Conservation (phyloP, 2,113 vertebrate genomes). For the Ascaphus truei region DNA sequence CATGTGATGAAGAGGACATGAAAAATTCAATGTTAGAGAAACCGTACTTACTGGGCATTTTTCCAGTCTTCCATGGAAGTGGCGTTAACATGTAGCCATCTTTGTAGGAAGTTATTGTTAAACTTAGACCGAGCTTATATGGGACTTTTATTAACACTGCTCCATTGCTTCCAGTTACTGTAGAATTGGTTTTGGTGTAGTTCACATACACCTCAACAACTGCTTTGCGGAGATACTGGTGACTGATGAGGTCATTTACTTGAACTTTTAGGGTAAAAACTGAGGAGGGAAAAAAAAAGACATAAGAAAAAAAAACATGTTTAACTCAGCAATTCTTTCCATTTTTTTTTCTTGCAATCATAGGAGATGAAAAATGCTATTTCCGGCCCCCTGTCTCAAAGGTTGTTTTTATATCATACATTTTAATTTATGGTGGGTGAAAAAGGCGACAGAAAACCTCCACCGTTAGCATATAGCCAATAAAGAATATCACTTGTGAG, state of each 20-base stretch:
- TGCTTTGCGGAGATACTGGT: conserved; percentile 72
- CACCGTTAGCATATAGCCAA: too few species aligned
- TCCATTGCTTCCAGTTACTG: conserved; percentile 64
- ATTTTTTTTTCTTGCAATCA: too few species aligned
- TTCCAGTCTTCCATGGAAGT: conserved; percentile 82
- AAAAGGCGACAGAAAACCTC: too few species aligned
- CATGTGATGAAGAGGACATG: not conserved
- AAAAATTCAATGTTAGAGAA: conserved; percentile 2
- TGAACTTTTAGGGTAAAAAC: conserved; percentile 81
- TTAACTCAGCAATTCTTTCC: too few species aligned
- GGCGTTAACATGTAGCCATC: conserved; percentile 81
- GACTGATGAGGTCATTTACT: conserved; percentile 82
- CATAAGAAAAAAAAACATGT: conserved; percentile 1
- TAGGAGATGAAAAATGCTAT: too few species aligned
- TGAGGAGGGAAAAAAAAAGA: conserved; percentile 55
- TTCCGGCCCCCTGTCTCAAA: too few species aligned
- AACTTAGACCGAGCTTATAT: conserved; percentile 68
- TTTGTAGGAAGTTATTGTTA: conserved; percentile 79
- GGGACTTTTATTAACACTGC: conserved; percentile 75
- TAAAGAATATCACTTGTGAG: too few species aligned
- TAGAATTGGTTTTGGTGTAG: conserved; percentile 73
- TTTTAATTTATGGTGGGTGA: too few species aligned
- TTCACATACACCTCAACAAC: conserved; percentile 82
- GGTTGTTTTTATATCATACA: too few species aligned
- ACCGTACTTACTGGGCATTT: conserved; percentile 78